phyloP scores from a whole-genome alignment of 2,113 vertebrate species.

The Solenodon paradoxus region DNA sequence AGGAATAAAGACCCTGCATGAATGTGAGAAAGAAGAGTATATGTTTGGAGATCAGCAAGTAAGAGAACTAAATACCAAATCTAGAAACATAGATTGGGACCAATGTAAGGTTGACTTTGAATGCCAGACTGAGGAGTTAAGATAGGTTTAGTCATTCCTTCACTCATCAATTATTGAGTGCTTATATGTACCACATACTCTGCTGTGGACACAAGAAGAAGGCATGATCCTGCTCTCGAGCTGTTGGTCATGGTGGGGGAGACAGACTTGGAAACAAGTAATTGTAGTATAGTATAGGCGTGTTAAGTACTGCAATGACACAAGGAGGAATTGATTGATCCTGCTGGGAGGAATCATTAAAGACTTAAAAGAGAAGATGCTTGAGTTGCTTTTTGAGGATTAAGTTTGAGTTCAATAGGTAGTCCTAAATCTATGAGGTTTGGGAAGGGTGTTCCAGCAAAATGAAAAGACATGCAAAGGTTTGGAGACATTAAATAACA shows the following conservation, averaged over 20 bases:
- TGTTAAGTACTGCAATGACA: not conserved
- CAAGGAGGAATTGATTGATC: not conserved
- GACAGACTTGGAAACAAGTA: constrained; percentile 1
- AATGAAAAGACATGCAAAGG: not conserved
- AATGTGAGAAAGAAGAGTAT: constrained; percentile 24
- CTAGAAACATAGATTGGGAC: not conserved
- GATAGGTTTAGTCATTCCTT: not conserved
- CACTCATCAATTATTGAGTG: not conserved
- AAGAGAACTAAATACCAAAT: not conserved
- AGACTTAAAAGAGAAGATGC: not conserved
- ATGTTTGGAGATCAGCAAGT: not conserved
- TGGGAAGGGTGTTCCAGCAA: not conserved
- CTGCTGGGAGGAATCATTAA: not conserved
- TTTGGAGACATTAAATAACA: not conserved
- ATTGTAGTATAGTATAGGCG: not conserved
- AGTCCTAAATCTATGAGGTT: not conserved
- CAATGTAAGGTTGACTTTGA: not conserved
- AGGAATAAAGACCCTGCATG: not conserved
- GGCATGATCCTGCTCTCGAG: not conserved
- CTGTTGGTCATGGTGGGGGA: not conserved
- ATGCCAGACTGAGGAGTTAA: not conserved
- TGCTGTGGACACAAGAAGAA: not conserved
- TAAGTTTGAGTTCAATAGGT: constrained; percentile 12
- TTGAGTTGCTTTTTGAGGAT: not conserved
- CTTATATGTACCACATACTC: not conserved